A percentile compares a stretch with the other conserved stretches of the same genome.
Evolutionary conservation across 2,113 vertebrate species (phyloP).

Genomic region (Psittacula cyanocephala): DNA sequence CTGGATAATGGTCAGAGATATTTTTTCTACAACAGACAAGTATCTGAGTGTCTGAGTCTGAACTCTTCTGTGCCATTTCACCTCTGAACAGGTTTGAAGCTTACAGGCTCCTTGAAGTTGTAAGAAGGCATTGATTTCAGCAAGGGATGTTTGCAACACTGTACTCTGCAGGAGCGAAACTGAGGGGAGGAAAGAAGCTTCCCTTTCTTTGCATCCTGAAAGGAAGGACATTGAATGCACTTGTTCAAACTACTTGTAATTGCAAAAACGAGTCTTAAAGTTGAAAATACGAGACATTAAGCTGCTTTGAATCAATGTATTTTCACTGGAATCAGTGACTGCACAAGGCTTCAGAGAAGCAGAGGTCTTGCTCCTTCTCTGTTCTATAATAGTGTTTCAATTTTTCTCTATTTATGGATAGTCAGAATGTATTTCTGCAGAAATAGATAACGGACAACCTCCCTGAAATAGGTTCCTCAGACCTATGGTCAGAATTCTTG

Average conservation of each 20-base stretch:
- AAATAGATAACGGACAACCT: background rate
- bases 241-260: conserved; percentile 54
- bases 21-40: conserved; percentile 42
- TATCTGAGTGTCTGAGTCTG: conserved; percentile 47
- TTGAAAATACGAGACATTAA: background rate
- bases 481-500: background rate
- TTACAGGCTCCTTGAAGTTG: conserved; percentile 72
- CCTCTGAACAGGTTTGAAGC: conserved; percentile 68
- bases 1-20: conserved; percentile 28
- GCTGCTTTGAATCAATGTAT: background rate
- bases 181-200: conserved; percentile 65
- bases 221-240: conserved; percentile 65
- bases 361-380: background rate
- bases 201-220: conserved; percentile 67
- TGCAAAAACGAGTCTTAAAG: conserved; percentile 24
- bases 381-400: background rate
- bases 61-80: conserved; percentile 62
- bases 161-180: conserved; percentile 66
- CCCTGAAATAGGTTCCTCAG: background rate
- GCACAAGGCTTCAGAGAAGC: background rate
- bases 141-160: conserved; percentile 65
- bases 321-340: background rate
- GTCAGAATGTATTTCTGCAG: background rate
- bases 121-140: conserved; percentile 71
- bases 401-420: background rate